Conservation (phyloP, 2,113 vertebrate genomes). For the Psittacula cyanocephala region DNA sequence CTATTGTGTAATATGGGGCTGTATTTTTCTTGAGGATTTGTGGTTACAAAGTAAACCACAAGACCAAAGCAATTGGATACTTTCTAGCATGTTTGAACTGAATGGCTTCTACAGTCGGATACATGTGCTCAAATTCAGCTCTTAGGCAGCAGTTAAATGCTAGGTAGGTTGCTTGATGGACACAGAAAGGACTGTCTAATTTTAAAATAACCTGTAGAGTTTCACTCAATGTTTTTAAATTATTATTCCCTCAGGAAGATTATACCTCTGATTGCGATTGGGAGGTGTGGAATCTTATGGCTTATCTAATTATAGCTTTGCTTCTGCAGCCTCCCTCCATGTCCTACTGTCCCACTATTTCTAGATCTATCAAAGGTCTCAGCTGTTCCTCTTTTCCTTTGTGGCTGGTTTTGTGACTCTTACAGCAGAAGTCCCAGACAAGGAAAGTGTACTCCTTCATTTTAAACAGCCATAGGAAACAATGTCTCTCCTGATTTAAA, state of each 20-base stretch:
- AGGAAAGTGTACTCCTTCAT: neutral
- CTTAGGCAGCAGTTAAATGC: neutral
- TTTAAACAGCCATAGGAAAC: neutral
- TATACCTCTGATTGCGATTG: neutral
- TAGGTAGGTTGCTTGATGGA: neutral
- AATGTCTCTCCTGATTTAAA: conserved; percentile 1
- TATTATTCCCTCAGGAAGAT: neutral
- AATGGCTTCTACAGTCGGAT: neutral
- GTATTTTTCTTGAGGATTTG: conserved; percentile 43
- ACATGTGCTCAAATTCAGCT: neutral
- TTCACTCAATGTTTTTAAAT: neutral
- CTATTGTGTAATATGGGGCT: neutral
- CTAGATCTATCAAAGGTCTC: neutral
- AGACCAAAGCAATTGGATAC: neutral
- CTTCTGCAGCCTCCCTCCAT: neutral
- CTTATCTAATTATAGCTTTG: neutral
- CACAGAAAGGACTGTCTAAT: neutral
- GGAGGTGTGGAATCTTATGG: neutral
- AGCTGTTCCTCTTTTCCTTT: neutral
- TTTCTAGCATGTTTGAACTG: conserved; percentile 11
- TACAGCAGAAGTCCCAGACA: neutral
- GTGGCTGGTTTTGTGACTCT: neutral
- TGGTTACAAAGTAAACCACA: conserved; percentile 49
- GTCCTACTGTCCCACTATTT: neutral
- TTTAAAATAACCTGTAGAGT: neutral